phyloP scores from a whole-genome alignment of 2,888 invertebrate genomes.

The Chrysina gloriosa region DNA sequence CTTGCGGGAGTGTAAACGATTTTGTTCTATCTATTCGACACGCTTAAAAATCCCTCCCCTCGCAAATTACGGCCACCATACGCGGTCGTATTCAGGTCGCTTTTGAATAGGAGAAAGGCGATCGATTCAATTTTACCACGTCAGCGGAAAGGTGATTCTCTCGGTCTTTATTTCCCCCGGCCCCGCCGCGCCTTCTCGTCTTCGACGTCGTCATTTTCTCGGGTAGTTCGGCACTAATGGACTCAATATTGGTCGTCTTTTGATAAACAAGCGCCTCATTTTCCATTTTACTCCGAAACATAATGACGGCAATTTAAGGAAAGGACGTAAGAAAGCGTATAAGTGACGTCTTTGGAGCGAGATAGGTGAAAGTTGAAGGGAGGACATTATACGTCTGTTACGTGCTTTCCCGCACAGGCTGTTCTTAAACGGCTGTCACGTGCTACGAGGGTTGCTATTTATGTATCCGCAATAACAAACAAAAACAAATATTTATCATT shows the following conservation, averaged over 20 bases:
- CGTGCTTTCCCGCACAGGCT: too few relatives aligned
- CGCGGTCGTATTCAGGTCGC: neutral
- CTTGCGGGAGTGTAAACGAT: neutral
- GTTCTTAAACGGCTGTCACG: too few relatives aligned
- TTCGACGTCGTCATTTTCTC: constrained; percentile 12
- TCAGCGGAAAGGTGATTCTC: constrained; percentile 20
- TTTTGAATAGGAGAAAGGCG: neutral
- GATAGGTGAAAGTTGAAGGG: neutral
- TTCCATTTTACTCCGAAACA: constrained; percentile 15
- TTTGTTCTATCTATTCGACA: constrained; percentile 19
- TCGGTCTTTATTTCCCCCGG: neutral
- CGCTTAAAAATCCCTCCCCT: constrained; percentile 1
- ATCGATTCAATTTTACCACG: constrained; percentile 27
- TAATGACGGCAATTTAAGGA: constrained; percentile 15
- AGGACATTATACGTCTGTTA: neutral
- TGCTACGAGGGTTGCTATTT: too few relatives aligned
- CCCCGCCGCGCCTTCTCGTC: neutral
- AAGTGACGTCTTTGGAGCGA: neutral
- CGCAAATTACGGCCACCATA: constrained; percentile 1
- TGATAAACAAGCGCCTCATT: constrained; percentile 10
- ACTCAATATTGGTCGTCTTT: constrained; percentile 27
- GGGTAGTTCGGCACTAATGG: constrained; percentile 32
- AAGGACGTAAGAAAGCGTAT: neutral
- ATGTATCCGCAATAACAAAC: too few relatives aligned
- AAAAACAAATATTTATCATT: too few relatives aligned